Base-by-base conservation (phyloP, 2,113 vertebrate genomes). In the Anhinga anhinga region DNA sequence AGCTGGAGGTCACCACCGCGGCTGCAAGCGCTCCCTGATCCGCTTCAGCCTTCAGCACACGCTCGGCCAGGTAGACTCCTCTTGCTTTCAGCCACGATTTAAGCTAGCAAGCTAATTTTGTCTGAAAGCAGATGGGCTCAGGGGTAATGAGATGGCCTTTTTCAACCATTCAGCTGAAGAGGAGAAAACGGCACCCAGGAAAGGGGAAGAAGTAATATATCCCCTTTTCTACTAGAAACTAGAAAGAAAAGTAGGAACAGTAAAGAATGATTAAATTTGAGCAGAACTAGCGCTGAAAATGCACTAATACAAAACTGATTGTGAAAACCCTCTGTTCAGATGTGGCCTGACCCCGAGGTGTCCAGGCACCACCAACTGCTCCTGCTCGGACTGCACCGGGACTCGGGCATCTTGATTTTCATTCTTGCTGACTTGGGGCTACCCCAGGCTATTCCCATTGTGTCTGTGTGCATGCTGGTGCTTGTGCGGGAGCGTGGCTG, bases 41-140 rank as follows among this genome's bases (percentile, higher is more conserved):
- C 3, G 7, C 40, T 15, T 8, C 45, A 15, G 20, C 4, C 40
- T 15, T 8, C 45, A 15, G 20, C 4, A 0, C 42, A 4, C 1
- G 6, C n/a, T 49, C 5, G 0, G 13, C 58, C 36, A 5, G 42
- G 30, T 9, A 5, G 25, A 4, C 14, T 34, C 65, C 18, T 23
- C 6, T 19, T 7, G 27, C 19, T 76, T 59, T 50, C 4, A 1
- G 27, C 45, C 38, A 34, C 2, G 1, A 15, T 44, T 71, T 21
- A 26, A 81, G 26, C 22, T 40, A 19, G n/a, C 2, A 1, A 20
- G 12, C 12, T 63, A 5, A 26, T 44, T 82, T 44, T 67, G 12
- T 20, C 69, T 38, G 44, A 34, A 59, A 52, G 50, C 21, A 27
- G 30, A 27, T 11, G 17, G 13, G 50, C 42, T 30, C 1, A 1